These are phyloP conservation scores for Zonitis immaculata DNA, from an alignment of 2,888 invertebrate species.

Conservation along the genomic window DNA sequence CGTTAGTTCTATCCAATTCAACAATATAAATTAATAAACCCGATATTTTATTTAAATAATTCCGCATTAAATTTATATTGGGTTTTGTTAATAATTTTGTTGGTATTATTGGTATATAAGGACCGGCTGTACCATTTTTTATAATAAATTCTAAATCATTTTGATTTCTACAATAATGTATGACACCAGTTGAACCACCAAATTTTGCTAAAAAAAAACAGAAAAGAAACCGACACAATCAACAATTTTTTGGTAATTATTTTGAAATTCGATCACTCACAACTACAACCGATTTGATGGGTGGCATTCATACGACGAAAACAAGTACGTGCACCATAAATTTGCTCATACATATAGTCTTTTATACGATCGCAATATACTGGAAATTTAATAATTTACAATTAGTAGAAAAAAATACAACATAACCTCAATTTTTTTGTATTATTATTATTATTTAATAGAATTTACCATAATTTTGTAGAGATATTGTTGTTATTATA, in stretches of 20 bases:
- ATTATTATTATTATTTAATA: background rate
- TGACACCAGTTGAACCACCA: slow-evolving; percentile 78
- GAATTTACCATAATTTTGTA: background rate
- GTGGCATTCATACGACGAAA: slow-evolving; percentile 90
- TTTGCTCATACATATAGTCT: slow-evolving; percentile 73
- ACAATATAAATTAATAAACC: slow-evolving; percentile 62
- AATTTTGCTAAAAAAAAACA: slow-evolving; percentile 62
- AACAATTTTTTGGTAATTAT: background rate
- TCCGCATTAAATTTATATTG: slow-evolving; percentile 51
- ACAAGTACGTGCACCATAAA: slow-evolving; percentile 72
- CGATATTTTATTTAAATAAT: slow-evolving; percentile 54
- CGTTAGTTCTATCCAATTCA: slow-evolving; percentile 32
- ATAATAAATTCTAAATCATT: slow-evolving; percentile 72
- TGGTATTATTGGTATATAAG: slow-evolving; percentile 72
- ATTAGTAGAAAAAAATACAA: background rate
- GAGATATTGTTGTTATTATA: background rate
- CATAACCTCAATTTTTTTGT: background rate
- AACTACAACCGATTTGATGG: slow-evolving; percentile 84
- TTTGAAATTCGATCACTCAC: slow-evolving; percentile 55
- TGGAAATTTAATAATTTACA: slow-evolving; percentile 32
- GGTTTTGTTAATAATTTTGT: slow-evolving; percentile 58
- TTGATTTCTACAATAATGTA: slow-evolving; percentile 64
- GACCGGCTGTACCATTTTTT: slow-evolving; percentile 66
- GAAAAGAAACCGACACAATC: no score
- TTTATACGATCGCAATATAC: slow-evolving; percentile 60